These are phyloP conservation scores for Ceyx melanurus DNA, from an alignment of 2,113 vertebrate genomes.

Conservation along the genomic window DNA sequence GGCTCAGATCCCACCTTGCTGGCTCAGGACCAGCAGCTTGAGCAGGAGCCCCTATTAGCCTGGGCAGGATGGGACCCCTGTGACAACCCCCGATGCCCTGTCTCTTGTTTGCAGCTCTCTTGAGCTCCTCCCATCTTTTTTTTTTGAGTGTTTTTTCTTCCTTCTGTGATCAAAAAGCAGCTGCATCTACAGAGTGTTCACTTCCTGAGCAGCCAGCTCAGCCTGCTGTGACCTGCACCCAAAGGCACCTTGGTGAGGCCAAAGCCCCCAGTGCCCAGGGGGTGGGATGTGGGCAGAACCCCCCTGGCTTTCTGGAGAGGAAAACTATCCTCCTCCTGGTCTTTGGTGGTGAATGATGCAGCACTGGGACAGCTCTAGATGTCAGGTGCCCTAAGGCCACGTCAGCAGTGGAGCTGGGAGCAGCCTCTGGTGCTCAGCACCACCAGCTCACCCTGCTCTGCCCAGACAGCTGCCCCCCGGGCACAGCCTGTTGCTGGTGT, in stretches of 20 bases:
- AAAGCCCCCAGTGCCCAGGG: rapidly evolving
- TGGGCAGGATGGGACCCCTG: no score
- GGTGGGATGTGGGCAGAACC: no score
- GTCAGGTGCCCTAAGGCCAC: neutral
- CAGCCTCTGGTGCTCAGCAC: rapidly evolving
- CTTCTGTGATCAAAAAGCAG: neutral
- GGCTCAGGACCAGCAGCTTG: rapidly evolving
- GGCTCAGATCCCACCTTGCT: rapidly evolving
- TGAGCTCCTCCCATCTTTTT: neutral
- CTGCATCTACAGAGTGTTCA: neutral
- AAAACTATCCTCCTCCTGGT: neutral
- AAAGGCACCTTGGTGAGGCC: neutral
- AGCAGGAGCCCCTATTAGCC: neutral
- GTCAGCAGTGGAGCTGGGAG: neutral
- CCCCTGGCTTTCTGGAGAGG: neutral
- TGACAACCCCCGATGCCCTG: rapidly evolving
- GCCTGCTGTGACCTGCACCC: neutral
- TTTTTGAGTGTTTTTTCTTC: neutral
- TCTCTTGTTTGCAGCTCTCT: neutral
- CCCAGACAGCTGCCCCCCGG: rapidly evolving
- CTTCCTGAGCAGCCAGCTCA: slow-evolving; percentile 12
- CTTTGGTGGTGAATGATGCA: neutral
- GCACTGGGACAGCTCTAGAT: neutral
- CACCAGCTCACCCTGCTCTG: neutral
- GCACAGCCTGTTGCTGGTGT: neutral